Evolutionary conservation across 2,888 invertebrate genomes (phyloP).

Genomic region (Patella pellucida): DNA sequence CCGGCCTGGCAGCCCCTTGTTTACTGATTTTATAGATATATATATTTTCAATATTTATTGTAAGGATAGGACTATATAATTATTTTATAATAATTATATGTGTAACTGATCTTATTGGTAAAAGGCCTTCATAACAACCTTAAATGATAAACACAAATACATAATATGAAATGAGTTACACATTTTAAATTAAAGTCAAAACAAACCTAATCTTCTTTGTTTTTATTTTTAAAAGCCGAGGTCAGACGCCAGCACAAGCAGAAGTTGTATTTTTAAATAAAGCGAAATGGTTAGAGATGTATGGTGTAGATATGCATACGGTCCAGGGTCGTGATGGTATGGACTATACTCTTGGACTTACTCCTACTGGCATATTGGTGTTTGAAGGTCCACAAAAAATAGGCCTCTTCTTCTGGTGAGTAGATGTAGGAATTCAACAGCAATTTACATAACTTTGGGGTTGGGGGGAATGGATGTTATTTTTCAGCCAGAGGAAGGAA

Average conservation of each 20-base stretch:
- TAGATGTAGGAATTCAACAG: constrained; percentile 16
- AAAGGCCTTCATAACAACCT: too few relatives aligned
- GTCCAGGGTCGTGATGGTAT: constrained; percentile 96
- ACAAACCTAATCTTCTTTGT: too few relatives aligned
- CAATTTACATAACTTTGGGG: background rate
- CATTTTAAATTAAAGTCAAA: too few relatives aligned
- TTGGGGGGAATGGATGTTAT: background rate
- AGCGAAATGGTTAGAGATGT: constrained; percentile 98
- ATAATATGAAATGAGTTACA: too few relatives aligned
- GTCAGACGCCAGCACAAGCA: constrained; percentile 93
- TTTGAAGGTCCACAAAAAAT: constrained; percentile 97
- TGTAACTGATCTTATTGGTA: too few relatives aligned
- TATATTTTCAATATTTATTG: too few relatives aligned
- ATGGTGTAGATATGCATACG: constrained; percentile 98
- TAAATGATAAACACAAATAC: too few relatives aligned
- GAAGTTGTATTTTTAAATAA: constrained; percentile 95
- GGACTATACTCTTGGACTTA: constrained; percentile 95
- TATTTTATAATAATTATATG: too few relatives aligned
- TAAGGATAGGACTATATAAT: too few relatives aligned
- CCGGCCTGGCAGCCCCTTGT: too few relatives aligned
- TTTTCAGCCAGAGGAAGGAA: background rate
- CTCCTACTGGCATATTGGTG: constrained; percentile 97
- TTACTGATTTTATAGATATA: too few relatives aligned
- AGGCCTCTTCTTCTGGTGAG: constrained; percentile 93
- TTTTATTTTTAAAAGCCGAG: constrained; percentile 71